Base-by-base conservation (phyloP, 2,797 vertebrate species). In the Pelobates cultripes region DNA sequence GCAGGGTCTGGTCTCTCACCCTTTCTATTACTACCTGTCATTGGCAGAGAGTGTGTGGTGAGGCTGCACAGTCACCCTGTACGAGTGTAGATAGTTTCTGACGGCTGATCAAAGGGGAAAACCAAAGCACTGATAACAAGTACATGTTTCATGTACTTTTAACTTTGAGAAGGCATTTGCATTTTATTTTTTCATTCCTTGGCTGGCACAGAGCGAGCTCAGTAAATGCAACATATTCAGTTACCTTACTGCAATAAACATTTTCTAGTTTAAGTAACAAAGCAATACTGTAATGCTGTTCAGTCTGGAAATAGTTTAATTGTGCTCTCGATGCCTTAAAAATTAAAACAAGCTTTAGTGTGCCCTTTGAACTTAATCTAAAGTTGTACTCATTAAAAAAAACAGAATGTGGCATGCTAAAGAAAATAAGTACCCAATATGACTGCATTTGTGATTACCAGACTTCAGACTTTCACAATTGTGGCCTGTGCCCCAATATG, bases 11-110 rank as follows among this genome's bases (percentile, higher is more conserved):
- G 91, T 90, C 93, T 95, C 91, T 93, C 93, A 94, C 94, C 94
- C 94, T 94, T 93, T 93, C 93, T 92, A 93, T 94, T 94, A 94
- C 92, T 91, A 92, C 92, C 92, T 95, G 94, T 98, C 97, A 97
- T 93, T 95, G 94, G 93, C 89, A 85, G 86, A 85, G 92, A 93
- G 96, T 94, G 90, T 94, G 92, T 75, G 43, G 92, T 96, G 96
- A 99, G 85, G 89, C 89, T 96, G 91, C 87, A 90, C 96, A 96
- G 95, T 88, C 91, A 88, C 84, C 73, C 79, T 74, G 74, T 89
- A 86, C 88, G 84, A 86, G 89, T 88, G 90, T 85, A 95, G 95
- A 95, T 95, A 94, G 94, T 93, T 94, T 91, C 91, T 94, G 93
- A 94, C 92, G 89, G 92, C 89, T 94, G 94, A 96, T 96, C 95